Evolutionary conservation across 2,888 invertebrate genomes (phyloP), one percentile per base, ranked within the genome.

Genomic region (Hylaea fasciaria): DNA sequence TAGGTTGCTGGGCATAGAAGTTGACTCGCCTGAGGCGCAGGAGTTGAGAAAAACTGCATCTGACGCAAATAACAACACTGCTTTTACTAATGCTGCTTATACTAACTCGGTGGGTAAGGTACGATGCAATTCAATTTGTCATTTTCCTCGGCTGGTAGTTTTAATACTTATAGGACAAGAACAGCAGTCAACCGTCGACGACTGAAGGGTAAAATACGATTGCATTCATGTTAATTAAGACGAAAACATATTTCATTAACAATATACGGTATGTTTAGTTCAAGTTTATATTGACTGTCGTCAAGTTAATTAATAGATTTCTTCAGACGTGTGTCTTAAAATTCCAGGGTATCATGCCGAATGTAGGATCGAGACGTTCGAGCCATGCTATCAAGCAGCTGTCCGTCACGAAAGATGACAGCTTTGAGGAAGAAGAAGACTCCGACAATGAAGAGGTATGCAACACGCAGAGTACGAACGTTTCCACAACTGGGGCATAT

Each of bases 371-470:
- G 10, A 85, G 93, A 66, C 85, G 93, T 48, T 86, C 93, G 16
- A 93, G 92, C 69, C 93, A 93, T 65, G 92, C 93, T 0, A 84
- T 92, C 70, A 92, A 81, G 58, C 93, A 93, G 64, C 83, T 92
- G 1, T 92, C 92, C 1, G 86, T 92, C 40, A 93, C 91, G 58
- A 92, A 83, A 82, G 93, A 92, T 65, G 90, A 93, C 56, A 93
- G 93, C 56, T 93, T 93, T 69, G 93, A 93, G 73, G 92, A 93
- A 72, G 92, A 93, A 71, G 87, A 91, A 28, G 92, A 91, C 69
- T 93, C 93, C n/a, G 91, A 93, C 53, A 87, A 83, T 22, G 93
- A 93, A 66, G 94, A 93, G 83, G 93, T 92, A 82, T 82, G 59
- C 50, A 37, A 17, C 14, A 49, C 9, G 7, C 10, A 7, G 3